Conservation (phyloP, 2,797 vertebrate species). For the Peromyscus aztecus region DNA sequence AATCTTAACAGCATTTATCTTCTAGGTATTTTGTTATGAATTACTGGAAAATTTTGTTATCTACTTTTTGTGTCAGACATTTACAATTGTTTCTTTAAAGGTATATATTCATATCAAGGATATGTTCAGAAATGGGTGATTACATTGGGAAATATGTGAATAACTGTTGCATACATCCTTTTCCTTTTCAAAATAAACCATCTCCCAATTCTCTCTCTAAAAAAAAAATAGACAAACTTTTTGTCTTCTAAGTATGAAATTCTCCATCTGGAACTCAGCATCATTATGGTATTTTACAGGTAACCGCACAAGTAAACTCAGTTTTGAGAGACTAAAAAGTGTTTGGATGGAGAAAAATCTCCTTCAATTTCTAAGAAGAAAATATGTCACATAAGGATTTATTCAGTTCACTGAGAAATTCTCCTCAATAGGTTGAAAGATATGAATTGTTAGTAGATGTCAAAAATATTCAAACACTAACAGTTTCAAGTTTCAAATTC, state of each 20-base stretch:
- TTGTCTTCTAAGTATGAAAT: conserved; percentile 41
- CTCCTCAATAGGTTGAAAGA: background rate
- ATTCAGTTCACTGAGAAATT: background rate
- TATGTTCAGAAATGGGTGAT: background rate
- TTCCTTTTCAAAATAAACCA: background rate
- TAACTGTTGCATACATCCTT: background rate
- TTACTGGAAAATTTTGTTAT: background rate
- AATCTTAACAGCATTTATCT: conserved; percentile 43
- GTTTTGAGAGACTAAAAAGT: background rate
- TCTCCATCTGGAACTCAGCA: background rate
- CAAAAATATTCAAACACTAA: conserved; percentile 5
- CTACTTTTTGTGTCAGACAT: background rate
- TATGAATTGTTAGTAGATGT: background rate
- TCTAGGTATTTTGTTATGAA: background rate
- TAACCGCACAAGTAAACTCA: background rate
- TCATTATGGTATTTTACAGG: background rate
- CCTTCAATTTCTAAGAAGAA: background rate
- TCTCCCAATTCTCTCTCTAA: background rate
- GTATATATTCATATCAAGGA: background rate
- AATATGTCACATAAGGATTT: background rate
- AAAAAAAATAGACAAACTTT: background rate
- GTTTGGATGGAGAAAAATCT: background rate
- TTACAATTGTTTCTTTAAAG: background rate
- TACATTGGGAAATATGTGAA: background rate
- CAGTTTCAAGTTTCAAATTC: conserved; percentile 46